phyloP scores from a whole-genome alignment of 2,888 invertebrate species.

The Nomada goodeniana region DNA sequence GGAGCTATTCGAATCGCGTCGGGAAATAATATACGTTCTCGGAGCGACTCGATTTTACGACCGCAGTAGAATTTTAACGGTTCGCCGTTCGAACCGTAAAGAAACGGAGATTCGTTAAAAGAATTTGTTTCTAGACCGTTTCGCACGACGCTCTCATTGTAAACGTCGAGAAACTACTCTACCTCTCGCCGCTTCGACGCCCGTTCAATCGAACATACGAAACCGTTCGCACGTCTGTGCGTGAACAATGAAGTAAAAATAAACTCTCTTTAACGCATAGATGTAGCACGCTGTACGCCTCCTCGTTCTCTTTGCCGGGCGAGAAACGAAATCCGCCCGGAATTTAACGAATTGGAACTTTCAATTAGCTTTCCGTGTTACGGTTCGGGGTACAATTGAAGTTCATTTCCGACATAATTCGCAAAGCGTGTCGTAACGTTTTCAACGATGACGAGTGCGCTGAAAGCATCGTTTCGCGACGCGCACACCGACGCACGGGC shows the following conservation, averaged over 20 bases:
- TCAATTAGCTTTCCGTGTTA: no score
- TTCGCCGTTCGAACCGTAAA: not conserved
- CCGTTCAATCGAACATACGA: not conserved
- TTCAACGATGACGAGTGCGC: no score
- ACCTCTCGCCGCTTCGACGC: not conserved
- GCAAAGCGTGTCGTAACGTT: no score
- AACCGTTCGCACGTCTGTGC: not conserved
- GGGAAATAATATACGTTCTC: constrained; percentile 12
- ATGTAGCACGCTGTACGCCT: not conserved
- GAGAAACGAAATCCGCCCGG: no score
- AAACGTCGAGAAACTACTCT: constrained; percentile 1
- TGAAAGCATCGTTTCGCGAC: no score
- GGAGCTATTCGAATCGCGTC: not conserved
- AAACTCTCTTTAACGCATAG: not conserved
- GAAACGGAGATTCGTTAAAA: constrained; percentile 16
- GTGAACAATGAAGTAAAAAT: not conserved
- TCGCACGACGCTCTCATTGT: not conserved
- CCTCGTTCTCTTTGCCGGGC: not conserved
- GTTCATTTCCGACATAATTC: no score
- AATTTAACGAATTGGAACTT: no score
- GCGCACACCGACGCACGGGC: no score
- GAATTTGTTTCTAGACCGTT: not conserved
- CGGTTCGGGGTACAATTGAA: no score
- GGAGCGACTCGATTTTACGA: not conserved
- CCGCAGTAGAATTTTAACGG: constrained; percentile 29